phyloP scores from a whole-genome alignment of 2,113 vertebrate species.

The Phoxinus phoxinus region DNA sequence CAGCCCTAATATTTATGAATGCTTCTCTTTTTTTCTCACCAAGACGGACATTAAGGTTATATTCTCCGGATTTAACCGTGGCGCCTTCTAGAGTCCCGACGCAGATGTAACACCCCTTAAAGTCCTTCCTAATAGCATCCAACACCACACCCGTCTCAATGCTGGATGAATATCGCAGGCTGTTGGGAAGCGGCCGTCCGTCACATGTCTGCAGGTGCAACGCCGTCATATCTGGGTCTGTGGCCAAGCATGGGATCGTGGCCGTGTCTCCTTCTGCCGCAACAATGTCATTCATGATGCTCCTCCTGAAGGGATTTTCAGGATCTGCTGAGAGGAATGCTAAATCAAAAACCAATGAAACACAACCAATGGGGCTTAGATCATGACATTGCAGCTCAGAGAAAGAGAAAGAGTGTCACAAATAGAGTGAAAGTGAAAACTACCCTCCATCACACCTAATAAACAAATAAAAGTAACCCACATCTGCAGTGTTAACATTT shows the following conservation, averaged over 20 bases:
- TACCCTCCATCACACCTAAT: not conserved
- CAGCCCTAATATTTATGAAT: not conserved
- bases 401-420: constrained; percentile 32
- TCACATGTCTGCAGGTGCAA: constrained; percentile 81
- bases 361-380: constrained; percentile 57
- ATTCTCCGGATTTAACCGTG: constrained; percentile 62
- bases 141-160: constrained; percentile 85
- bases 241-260: constrained; percentile 85
- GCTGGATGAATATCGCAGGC: constrained; percentile 77
- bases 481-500: not conserved
- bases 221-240: constrained; percentile 82
- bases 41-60: constrained; percentile 69
- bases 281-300: constrained; percentile 71
- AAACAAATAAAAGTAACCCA: constrained; percentile 6
- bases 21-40: constrained; percentile 60
- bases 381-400: constrained; percentile 48
- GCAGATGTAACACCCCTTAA: constrained; percentile 86
- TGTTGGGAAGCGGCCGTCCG: constrained; percentile 71
- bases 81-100: constrained; percentile 72
- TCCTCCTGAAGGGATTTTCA: constrained; percentile 81
- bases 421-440: constrained; percentile 42
- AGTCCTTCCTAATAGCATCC: constrained; percentile 76
- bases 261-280: constrained; percentile 78
- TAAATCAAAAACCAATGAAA: constrained; percentile 62
- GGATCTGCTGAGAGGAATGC: constrained; percentile 80